These are phyloP conservation scores for Denticeps clupeoides DNA, from an alignment of 2,797 vertebrate species.

Conservation along the genomic window DNA sequence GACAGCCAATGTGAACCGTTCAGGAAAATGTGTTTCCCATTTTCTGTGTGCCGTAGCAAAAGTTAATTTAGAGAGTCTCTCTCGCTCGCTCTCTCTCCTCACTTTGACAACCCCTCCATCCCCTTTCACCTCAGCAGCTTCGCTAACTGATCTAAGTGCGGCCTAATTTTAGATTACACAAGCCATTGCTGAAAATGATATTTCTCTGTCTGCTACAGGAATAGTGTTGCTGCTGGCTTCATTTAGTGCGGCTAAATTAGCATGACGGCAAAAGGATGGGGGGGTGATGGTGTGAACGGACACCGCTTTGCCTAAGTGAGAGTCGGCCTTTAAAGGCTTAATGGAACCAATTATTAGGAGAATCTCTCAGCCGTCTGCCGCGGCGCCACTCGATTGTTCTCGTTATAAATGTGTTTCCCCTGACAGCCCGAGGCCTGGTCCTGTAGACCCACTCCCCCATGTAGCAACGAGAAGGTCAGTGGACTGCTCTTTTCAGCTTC, in stretches of 20 bases:
- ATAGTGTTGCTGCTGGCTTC: slow-evolving; percentile 48
- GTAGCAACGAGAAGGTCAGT: slow-evolving; percentile 63
- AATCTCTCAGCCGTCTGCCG: slow-evolving; percentile 40
- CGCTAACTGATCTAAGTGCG: background rate
- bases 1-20: too few relatives aligned
- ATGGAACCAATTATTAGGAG: slow-evolving; percentile 59
- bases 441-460: slow-evolving; percentile 33
- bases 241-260: slow-evolving; percentile 58
- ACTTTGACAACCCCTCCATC: slow-evolving; percentile 30
- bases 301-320: slow-evolving; percentile 45
- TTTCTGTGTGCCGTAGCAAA: too few relatives aligned
- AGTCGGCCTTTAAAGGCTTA: slow-evolving; percentile 57
- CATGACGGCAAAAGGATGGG: slow-evolving; percentile 46
- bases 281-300: slow-evolving; percentile 28
- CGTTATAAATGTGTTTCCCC: slow-evolving; percentile 45
- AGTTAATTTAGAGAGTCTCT: too few relatives aligned
- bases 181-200: slow-evolving; percentile 49
- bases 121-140: slow-evolving; percentile 35
- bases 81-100: slow-evolving; percentile 17
- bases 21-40: too few relatives aligned
- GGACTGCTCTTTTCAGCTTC: slow-evolving; percentile 53
- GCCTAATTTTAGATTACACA: slow-evolving; percentile 50
- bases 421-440: slow-evolving; percentile 35
- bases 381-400: slow-evolving; percentile 49
- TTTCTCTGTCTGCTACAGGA: slow-evolving; percentile 48